phyloP scores from a whole-genome alignment of 2,113 vertebrate genomes.

The Periophthalmus modestus region DNA sequence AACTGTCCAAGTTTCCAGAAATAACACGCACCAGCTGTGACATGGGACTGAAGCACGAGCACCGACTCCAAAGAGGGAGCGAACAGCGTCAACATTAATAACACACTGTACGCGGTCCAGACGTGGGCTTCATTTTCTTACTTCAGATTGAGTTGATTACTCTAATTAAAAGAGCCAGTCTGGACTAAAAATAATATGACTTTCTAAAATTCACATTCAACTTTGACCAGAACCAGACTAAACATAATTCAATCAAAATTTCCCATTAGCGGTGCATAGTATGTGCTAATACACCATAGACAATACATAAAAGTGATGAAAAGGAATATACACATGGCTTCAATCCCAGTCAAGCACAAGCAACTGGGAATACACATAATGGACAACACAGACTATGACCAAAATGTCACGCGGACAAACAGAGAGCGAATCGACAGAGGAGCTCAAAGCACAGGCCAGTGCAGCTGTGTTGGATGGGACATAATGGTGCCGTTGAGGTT shows the following conservation, averaged over 20 bases:
- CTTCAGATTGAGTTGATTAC: constrained; percentile 52
- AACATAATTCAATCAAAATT: constrained; percentile 25
- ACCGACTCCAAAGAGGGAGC: constrained; percentile 39
- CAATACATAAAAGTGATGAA: constrained; percentile 10
- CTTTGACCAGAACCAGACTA: constrained; percentile 38
- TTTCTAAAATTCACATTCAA: constrained; percentile 43
- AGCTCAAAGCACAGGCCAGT: constrained; percentile 43
- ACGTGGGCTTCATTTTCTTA: constrained; percentile 45
- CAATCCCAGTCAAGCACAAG: constrained; percentile 52
- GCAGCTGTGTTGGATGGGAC: constrained; percentile 27
- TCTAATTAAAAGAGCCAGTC: constrained; percentile 49
- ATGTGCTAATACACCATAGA: constrained; percentile 15
- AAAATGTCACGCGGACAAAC: constrained; percentile 34
- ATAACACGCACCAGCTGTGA: constrained; percentile 68
- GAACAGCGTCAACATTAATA: constrained; percentile 39
- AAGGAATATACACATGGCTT: constrained; percentile 33
- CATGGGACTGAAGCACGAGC: constrained; percentile 61
- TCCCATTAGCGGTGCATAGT: constrained; percentile 21
- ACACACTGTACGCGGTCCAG: constrained; percentile 29
- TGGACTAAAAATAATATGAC: constrained; percentile 52
- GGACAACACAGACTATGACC: constrained; percentile 37
- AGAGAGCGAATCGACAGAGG: constrained; percentile 33
- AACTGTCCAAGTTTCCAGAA: constrained; percentile 68
- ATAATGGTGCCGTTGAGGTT: constrained; percentile 43
- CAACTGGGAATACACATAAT: not conserved